Evolutionary conservation across 1,140 invertebrate genomes (phyloP).

Genomic region (Bemisia tabaci): DNA sequence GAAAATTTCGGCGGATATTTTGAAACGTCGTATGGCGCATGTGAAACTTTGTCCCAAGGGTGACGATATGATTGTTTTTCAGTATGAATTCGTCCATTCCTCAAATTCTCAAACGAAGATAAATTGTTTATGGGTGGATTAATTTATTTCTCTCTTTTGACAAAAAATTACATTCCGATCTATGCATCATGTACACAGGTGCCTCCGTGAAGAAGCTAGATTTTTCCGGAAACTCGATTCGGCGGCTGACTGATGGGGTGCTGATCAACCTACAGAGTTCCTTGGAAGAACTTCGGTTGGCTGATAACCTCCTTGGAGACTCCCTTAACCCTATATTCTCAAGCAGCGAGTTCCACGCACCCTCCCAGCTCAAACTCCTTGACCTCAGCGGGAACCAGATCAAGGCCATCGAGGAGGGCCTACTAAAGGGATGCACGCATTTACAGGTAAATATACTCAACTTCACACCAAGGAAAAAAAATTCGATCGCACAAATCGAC

Average conservation of each 20-base stretch:
- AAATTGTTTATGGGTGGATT: too few relatives aligned
- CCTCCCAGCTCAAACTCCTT: slow-evolving; percentile 51
- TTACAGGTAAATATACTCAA: slow-evolving; percentile 41
- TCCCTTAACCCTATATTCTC: slow-evolving; percentile 81
- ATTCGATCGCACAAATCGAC: too few relatives aligned
- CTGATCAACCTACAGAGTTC: slow-evolving; percentile 48
- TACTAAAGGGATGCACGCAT: slow-evolving; percentile 64
- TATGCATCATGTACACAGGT: too few relatives aligned
- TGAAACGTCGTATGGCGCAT: too few relatives aligned
- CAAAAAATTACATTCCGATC: too few relatives aligned
- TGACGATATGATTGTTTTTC: too few relatives aligned
- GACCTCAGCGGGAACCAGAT: slow-evolving; percentile 67
- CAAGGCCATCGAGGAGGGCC: slow-evolving; percentile 64
- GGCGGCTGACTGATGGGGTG: slow-evolving; percentile 61
- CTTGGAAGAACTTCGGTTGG: slow-evolving; percentile 53
- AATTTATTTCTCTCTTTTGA: too few relatives aligned
- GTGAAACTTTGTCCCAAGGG: too few relatives aligned
- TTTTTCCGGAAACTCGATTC: slow-evolving; percentile 64
- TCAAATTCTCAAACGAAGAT: too few relatives aligned
- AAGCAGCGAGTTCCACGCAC: slow-evolving; percentile 62
- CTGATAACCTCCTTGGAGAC: slow-evolving; percentile 72
- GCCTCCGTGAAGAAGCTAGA: slow-evolving; percentile 58
- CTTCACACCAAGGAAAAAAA: neutral
- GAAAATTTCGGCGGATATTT: too few relatives aligned
- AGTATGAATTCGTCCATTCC: too few relatives aligned